Conservation (phyloP, 1,140 invertebrate species). For the Drosophila mojavensis region DNA sequence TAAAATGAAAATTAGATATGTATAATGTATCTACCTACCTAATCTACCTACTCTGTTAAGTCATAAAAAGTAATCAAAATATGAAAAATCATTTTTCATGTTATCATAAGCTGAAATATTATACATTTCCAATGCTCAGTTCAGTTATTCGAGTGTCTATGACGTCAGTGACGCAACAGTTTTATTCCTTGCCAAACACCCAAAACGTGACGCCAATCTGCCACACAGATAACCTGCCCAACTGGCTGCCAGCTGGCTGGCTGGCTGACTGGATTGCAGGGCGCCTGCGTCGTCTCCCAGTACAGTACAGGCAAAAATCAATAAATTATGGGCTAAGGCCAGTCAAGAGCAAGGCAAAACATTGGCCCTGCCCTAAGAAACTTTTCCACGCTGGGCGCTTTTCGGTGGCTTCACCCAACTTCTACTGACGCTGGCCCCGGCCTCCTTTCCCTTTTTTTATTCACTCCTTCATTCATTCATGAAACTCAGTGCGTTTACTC, state of each 20-base stretch:
- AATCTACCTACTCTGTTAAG: too few relatives aligned
- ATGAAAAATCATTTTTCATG: too few relatives aligned
- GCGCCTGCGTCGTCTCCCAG: slow-evolving; percentile 3
- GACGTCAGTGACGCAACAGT: slow-evolving; percentile 53
- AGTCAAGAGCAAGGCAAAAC: slow-evolving; percentile 83
- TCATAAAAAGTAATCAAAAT: too few relatives aligned
- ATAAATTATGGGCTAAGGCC: slow-evolving; percentile 78
- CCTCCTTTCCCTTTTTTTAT: neutral
- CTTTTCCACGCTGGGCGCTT: slow-evolving; percentile 20
- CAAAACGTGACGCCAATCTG: slow-evolving; percentile 62
- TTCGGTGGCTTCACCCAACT: neutral
- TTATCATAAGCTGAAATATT: neutral
- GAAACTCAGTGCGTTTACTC: slow-evolving; percentile 62
- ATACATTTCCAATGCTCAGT: neutral
- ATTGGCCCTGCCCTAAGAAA: slow-evolving; percentile 47
- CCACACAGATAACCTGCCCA: slow-evolving; percentile 50
- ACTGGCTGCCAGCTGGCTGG: slow-evolving; percentile 37
- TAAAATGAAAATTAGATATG: too few relatives aligned
- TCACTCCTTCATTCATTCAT: slow-evolving; percentile 63
- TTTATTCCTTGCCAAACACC: slow-evolving; percentile 42
- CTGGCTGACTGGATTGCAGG: slow-evolving; percentile 65
- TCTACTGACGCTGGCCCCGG: neutral
- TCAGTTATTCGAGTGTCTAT: neutral
- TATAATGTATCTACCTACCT: too few relatives aligned
- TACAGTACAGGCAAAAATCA: slow-evolving; percentile 52